Evolutionary conservation across 2,888 invertebrate genomes (phyloP), one percentile per base, ranked within the genome.

Genomic region (Leistus spinibarbis): DNA sequence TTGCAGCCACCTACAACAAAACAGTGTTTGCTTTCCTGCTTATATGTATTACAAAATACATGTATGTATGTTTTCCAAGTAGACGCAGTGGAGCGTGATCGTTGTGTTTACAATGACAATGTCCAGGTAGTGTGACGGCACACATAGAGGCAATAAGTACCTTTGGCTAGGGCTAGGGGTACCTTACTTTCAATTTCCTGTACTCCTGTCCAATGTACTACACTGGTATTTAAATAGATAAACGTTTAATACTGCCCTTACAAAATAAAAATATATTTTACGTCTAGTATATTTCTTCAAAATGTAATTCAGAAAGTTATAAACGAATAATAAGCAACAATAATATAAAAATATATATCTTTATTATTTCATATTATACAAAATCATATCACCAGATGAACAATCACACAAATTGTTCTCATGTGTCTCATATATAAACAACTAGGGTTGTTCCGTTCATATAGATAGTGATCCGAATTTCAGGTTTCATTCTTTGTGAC

Each of bases 381-480:
- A n/a, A n/a, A n/a, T n/a, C n/a, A n/a, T n/a, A n/a, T n/a, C n/a
- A n/a, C n/a, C n/a, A n/a, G n/a, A n/a, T n/a, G n/a, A n/a, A n/a
- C n/a, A n/a, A n/a, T n/a, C n/a, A n/a, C n/a, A n/a, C n/a, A n/a
- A n/a, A n/a, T n/a, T n/a, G n/a, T n/a, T n/a, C n/a, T n/a, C n/a
- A n/a, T n/a, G n/a, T n/a, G n/a, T n/a, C 27, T 68, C 75, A 79
- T 81, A 92, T 89, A 86, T 91, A 90, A 83, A 92, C 87, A 69
- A 91, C 89, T 79, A 91, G 88, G 73, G 90, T 88, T 81, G 89
- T 88, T 82, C 91, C 88, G 81, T 90, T 90, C 84, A 91, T 90
- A 84, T 89, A 91, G 80, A 92, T 90, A 13, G 91, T 92, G 80
- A 92, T 90, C 79, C 92, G 87, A 83, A 92, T 90, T 82, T 91